These are phyloP conservation scores for Latrodectus hesperus DNA, from an alignment of 2,888 invertebrate species.

Conservation along the genomic window DNA sequence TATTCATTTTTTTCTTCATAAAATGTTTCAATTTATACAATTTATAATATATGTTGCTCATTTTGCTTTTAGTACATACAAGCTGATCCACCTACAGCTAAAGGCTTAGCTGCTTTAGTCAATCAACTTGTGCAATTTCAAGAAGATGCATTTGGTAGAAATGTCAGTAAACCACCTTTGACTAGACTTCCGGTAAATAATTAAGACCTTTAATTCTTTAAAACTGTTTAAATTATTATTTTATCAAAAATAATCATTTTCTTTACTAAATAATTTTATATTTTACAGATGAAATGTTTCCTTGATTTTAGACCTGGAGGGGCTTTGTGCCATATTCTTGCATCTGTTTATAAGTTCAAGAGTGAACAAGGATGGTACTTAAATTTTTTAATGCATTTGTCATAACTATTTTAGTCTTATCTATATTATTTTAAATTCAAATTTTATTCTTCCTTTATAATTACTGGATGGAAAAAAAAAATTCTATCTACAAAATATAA, in stretches of 20 bases:
- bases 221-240: neutral
- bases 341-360: slow-evolving; percentile 95
- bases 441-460: too few relatives aligned
- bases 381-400: neutral
- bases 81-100: slow-evolving; percentile 95
- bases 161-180: slow-evolving; percentile 86
- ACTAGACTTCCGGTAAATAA: slow-evolving; percentile 79
- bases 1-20: too few relatives aligned
- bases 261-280: slow-evolving; percentile 18
- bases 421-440: too few relatives aligned
- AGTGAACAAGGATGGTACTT: slow-evolving; percentile 91
- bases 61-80: slow-evolving; percentile 84
- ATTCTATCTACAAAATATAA: too few relatives aligned
- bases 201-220: neutral
- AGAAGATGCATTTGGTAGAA: slow-evolving; percentile 95
- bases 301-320: slow-evolving; percentile 96
- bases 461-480: too few relatives aligned
- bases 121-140: slow-evolving; percentile 95
- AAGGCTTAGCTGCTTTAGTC: slow-evolving; percentile 87
- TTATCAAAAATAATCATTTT: neutral
- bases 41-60: neutral
- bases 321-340: slow-evolving; percentile 92
- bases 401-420: too few relatives aligned
- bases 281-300: slow-evolving; percentile 90
- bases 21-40: too few relatives aligned